Evolutionary conservation across 2,797 vertebrate genomes (phyloP).

Genomic region (Anabas testudineus): DNA sequence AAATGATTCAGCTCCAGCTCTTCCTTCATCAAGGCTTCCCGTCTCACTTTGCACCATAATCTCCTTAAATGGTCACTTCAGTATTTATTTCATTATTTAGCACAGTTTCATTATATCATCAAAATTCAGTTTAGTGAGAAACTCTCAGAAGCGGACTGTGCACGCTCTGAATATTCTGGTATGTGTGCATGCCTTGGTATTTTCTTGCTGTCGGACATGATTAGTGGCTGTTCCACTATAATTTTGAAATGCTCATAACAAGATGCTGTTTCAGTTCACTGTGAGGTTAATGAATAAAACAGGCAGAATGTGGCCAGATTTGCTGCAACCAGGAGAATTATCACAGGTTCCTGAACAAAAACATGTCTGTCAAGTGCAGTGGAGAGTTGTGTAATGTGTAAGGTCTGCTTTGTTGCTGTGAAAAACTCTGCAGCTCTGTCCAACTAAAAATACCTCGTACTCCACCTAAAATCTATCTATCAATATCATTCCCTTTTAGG

Average conservation of each 20-base stretch:
- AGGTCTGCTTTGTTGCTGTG: constrained; percentile 3
- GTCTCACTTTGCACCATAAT: constrained; percentile 66
- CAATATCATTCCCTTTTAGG: too few relatives aligned
- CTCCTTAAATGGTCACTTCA: constrained; percentile 72
- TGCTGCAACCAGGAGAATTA: constrained; percentile 47
- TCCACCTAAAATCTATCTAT: neutral
- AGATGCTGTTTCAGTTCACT: constrained; percentile 65
- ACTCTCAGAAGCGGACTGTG: too few relatives aligned
- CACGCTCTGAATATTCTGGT: neutral
- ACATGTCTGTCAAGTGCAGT: constrained; percentile 10
- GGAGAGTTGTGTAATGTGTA: constrained; percentile 42
- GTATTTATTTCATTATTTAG: constrained; percentile 76
- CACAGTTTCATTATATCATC: constrained; percentile 50
- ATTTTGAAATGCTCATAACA: constrained; percentile 62
- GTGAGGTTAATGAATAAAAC: constrained; percentile 64
- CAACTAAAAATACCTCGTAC: too few relatives aligned
- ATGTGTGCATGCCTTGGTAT: constrained; percentile 44
- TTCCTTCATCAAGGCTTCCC: constrained; percentile 32
- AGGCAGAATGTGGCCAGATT: constrained; percentile 41
- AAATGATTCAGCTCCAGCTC: constrained; percentile 36
- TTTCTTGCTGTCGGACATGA: constrained; percentile 61
- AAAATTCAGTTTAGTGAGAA: constrained; percentile 52
- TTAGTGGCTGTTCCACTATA: constrained; percentile 46
- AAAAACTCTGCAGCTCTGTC: constrained; percentile 9
- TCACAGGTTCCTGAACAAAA: constrained; percentile 21